These are phyloP conservation scores for Catocala nupta DNA, from an alignment of 2,888 invertebrate genomes.

Conservation along the genomic window DNA sequence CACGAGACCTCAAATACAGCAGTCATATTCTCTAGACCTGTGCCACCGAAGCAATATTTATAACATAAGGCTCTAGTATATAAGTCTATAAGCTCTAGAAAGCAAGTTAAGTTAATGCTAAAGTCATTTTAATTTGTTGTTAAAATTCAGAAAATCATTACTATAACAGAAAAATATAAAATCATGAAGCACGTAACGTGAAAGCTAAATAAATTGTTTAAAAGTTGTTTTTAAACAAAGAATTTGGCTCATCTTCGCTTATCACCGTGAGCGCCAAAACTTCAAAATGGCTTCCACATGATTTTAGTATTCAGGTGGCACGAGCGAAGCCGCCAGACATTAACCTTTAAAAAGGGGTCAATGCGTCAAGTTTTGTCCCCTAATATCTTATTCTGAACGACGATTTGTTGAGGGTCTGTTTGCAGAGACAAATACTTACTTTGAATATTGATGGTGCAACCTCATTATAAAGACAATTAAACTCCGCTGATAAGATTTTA, in stretches of 20 bases:
- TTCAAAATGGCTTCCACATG: constrained; percentile 50
- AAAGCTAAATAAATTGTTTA: too few relatives aligned
- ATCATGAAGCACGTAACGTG: too few relatives aligned
- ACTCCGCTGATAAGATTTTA: constrained; percentile 59
- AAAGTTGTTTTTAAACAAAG: too few relatives aligned
- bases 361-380: constrained; percentile 83
- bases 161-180: too few relatives aligned
- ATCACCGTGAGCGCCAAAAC: constrained; percentile 40
- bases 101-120: neutral
- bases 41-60: too few relatives aligned
- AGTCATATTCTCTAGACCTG: too few relatives aligned
- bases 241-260: constrained; percentile 4
- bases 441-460: constrained; percentile 76
- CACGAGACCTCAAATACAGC: too few relatives aligned
- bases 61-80: too few relatives aligned
- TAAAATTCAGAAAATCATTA: too few relatives aligned
- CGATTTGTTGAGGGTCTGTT: constrained; percentile 75
- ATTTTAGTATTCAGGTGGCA: constrained; percentile 82
- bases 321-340: constrained; percentile 72
- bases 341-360: constrained; percentile 86
- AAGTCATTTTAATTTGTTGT: too few relatives aligned
- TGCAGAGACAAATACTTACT: constrained; percentile 71
- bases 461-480: constrained; percentile 72
- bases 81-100: too few relatives aligned
- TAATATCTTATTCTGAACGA: constrained; percentile 82